Base-by-base conservation (phyloP, 2,888 invertebrate species). In the Oxyteleia sp. region DNA sequence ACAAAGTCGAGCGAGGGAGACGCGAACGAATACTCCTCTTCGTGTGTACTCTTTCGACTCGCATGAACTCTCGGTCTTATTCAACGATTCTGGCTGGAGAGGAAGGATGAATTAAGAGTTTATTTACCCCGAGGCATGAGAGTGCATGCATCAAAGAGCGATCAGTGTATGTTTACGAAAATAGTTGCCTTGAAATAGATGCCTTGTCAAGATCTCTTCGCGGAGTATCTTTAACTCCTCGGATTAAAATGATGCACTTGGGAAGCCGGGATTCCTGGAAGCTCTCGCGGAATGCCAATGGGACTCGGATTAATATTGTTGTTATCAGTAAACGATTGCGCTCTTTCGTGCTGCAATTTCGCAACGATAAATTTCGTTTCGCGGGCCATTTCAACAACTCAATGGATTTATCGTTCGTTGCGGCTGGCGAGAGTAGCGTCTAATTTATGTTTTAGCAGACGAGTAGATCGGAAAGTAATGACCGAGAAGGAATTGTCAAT, bases 31-130 rank as follows among this genome's bases (percentile, higher is more conserved):
- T 55, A 51, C 55, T 68, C 26, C 26, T 29, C n/a, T 29, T 2
- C 15, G 13, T 8, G 15, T 32, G 29, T 16, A 61, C 63, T 72
- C 55, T 55, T 53, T 57, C n/a, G 15, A 4, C 26, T 43, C 16
- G 49, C 23, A 26, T n/a, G 23, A 26, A n/a, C 49, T 23, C 23
- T 49, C 49, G 66, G 45, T 57, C 51, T 71, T 80, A 59, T 59
- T 72, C 43, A 32, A 66, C 61, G 35, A 47, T 59, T 64, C 57
- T 32, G 43, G 45, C 64, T 45, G 51, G 43, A 57, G 66, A 80
- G 71, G 68, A 80, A 80, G 68, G 74, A 80, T 80, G 74, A 74
- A 80, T 80, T 80, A 80, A 80, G 80, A 80, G 80, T 74, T 80
- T 80, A 80, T 80, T 80, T 80, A 80, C 80, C 80, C 61, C 80